phyloP scores from a whole-genome alignment of 2,888 invertebrate genomes.

The Rhopalosiphum nymphaeae region DNA sequence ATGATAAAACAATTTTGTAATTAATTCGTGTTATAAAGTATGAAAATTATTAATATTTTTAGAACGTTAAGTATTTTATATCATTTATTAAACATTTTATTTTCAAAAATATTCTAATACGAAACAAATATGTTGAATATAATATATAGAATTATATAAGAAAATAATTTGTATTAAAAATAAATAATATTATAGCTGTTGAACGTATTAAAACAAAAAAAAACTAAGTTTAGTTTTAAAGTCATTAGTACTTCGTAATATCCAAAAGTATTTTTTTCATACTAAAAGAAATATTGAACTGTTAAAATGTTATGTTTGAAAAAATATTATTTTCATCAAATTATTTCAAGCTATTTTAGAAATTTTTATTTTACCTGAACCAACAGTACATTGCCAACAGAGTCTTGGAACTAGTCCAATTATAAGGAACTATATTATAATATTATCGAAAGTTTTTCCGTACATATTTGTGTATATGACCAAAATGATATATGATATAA shows the following conservation, averaged over 20 bases:
- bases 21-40: not conserved
- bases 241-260: not conserved
- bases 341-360: not conserved
- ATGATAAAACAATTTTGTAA: not conserved
- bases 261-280: not conserved
- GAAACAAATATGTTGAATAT: not conserved
- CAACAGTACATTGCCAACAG: constrained; percentile 1
- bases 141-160: not conserved
- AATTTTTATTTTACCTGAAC: constrained; percentile 33
- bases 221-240: not conserved
- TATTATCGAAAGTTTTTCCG: not conserved
- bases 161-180: not conserved
- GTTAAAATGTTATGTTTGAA: not conserved
- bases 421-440: not conserved
- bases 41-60: not conserved
- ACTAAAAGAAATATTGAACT: not conserved
- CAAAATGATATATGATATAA: not conserved
- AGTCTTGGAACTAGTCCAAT: not conserved
- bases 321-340: not conserved
- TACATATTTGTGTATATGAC: constrained; percentile 6
- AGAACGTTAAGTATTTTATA: not conserved
- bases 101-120: not conserved
- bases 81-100: not conserved
- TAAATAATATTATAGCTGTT: not conserved
- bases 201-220: not conserved